These are phyloP conservation scores for Macaca nemestrina DNA, from an alignment of 2,113 vertebrate genomes.

Conservation along the genomic window DNA sequence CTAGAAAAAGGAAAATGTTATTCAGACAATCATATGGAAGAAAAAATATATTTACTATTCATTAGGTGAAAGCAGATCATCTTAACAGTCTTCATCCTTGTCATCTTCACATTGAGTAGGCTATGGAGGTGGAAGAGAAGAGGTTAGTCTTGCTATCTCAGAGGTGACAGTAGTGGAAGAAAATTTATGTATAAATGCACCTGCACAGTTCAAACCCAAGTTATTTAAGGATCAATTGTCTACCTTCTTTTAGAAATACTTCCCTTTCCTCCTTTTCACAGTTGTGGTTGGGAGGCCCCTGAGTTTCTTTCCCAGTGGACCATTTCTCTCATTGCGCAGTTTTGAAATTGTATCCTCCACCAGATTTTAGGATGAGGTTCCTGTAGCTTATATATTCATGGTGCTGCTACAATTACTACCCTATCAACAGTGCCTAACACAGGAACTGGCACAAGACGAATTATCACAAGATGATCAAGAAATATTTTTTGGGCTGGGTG, in stretches of 20 bases:
- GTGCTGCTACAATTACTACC: too few relatives aligned
- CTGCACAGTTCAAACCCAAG: not conserved
- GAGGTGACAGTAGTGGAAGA: not conserved
- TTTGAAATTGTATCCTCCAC: fast-evolving
- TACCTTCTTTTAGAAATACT: not conserved
- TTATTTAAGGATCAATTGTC: not conserved
- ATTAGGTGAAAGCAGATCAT: not conserved
- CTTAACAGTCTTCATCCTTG: not conserved
- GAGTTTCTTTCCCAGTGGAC: not conserved
- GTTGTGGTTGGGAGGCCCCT: fast-evolving
- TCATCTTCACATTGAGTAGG: not conserved
- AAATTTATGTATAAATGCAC: not conserved
- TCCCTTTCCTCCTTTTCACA: not conserved
- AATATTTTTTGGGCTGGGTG: too few relatives aligned
- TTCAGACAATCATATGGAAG: not conserved
- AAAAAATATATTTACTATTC: not conserved
- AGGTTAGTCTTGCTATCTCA: not conserved
- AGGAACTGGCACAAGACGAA: fast-evolving
- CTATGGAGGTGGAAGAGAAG: not conserved
- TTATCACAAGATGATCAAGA: too few relatives aligned
- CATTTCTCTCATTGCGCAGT: not conserved
- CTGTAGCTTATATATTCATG: fast-evolving
- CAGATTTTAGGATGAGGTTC: not conserved
- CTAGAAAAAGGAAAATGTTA: not conserved
- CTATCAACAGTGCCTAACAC: too few relatives aligned